Base-by-base conservation (phyloP, 1,140 invertebrate species). In the Leptestheria dahalacensis region DNA sequence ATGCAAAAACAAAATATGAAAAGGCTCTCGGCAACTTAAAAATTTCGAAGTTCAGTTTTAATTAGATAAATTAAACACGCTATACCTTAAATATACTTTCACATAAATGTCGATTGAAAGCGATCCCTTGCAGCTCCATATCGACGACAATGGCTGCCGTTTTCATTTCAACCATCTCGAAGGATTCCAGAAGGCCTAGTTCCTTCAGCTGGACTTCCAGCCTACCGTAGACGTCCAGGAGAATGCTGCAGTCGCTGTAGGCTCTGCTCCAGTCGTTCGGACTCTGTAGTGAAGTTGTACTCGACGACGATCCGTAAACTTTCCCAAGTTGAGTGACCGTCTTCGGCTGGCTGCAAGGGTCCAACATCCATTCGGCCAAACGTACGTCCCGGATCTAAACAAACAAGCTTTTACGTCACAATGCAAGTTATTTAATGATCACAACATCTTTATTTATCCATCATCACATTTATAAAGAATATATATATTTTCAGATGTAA, bases 301-400 rank as follows among this genome's bases (percentile, higher is more conserved):
- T 55, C 33, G 24, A 2, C 33, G 23, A 18, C 24, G 15, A 41
- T 15, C 6, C 18, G 53, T 55, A 55, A 20, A 55, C 33, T 18
- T 25, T 29, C 11, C 9, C 26, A 10, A 55, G 26, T 18, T 55
- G 26, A 2, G 28, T 20, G 2, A 55, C 12, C 25, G 26, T 26
- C 3, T 29, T 33, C 12, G 24, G 21, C 23, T 26, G 1, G 24
- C 33, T 29, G 53, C 26, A 55, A 2, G 53, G 53, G n/a, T 55
- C 53, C 26, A 55, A 9, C n/a, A 55, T 26, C 53, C 53, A 55
- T 25, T 55, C 26, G 11, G 26, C 26, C 9, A 55, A 28, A 25
- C 33, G 26, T 10, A 55, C 53, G 18, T 55, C 53, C 4, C 53
- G 53, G 33, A 55, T 21, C 53, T 29, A 41, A 15, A 41, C 15